phyloP scores from a whole-genome alignment of 2,113 vertebrate species.

The Benitochromis conjunctus region DNA sequence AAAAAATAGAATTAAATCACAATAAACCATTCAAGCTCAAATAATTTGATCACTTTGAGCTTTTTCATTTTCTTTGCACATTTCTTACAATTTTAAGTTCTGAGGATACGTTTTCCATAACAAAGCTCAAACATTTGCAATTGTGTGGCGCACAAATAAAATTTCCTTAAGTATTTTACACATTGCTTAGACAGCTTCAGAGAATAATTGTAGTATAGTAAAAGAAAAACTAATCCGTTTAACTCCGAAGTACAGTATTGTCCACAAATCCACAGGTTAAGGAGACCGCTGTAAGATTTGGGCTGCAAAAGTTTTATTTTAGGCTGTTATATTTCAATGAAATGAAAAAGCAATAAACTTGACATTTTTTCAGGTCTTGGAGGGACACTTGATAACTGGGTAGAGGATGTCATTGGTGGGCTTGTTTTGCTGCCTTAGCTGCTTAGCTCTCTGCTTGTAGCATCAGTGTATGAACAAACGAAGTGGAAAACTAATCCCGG shows the following conservation, averaged over 20 bases:
- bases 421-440: background rate
- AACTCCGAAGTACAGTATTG: background rate
- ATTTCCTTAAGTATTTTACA: background rate
- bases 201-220: background rate
- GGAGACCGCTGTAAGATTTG: background rate
- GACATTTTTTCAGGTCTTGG: background rate
- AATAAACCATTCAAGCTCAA: background rate
- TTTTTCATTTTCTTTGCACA: background rate
- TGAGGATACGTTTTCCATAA: background rate
- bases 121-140: background rate
- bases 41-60: background rate
- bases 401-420: background rate
- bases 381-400: fast-evolving
- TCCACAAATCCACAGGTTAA: background rate
- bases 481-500: constrained; percentile 40
- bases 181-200: background rate
- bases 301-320: background rate
- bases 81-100: background rate
- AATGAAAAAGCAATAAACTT: background rate
- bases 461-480: background rate
- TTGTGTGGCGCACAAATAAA: background rate
- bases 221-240: background rate
- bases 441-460: background rate
- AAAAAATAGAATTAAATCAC: background rate
- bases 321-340: fast-evolving